Percentiles rank a stretch among this genome's conserved stretches.
Evolutionary conservation across 2,797 vertebrate species (phyloP).

Genomic region (Carcharodon carcharias): DNA sequence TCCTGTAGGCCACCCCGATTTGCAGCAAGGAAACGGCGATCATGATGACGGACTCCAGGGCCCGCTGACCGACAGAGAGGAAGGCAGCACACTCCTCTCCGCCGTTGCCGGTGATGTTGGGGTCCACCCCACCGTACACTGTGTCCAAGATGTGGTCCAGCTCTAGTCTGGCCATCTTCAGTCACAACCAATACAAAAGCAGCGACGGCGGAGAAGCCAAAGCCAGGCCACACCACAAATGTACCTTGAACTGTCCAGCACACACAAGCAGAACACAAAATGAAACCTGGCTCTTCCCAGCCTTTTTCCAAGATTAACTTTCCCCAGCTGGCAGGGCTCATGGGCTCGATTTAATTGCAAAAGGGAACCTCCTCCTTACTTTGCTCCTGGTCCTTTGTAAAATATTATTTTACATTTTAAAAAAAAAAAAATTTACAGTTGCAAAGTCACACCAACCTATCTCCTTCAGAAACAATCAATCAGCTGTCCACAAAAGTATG

Average conservation of each 20-base stretch:
- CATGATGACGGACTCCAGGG: not conserved
- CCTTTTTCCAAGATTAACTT: not conserved
- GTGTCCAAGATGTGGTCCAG: not conserved
- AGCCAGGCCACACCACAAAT: not conserved
- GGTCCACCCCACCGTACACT: constrained; percentile 34
- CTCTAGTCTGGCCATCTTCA: not conserved
- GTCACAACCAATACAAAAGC: no score
- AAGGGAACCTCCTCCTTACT: not conserved
- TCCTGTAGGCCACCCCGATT: not conserved
- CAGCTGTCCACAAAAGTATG: not conserved
- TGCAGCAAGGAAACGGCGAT: constrained; percentile 2
- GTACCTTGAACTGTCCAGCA: not conserved
- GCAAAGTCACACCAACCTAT: not conserved
- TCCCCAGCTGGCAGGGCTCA: not conserved
- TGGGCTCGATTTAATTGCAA: not conserved
- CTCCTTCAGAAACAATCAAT: not conserved
- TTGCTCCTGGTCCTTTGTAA: not conserved
- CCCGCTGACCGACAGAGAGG: not conserved
- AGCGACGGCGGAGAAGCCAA: not conserved
- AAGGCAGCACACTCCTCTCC: constrained; percentile 33
- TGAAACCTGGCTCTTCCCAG: not conserved
- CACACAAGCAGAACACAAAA: not conserved
- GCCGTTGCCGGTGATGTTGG: constrained; percentile 29
- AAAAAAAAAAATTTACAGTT: no score
- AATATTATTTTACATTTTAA: not conserved